Evolutionary conservation across 2,888 invertebrate genomes (phyloP), one percentile per base, ranked within the genome.

Genomic region (Galerucella nymphaeae): DNA sequence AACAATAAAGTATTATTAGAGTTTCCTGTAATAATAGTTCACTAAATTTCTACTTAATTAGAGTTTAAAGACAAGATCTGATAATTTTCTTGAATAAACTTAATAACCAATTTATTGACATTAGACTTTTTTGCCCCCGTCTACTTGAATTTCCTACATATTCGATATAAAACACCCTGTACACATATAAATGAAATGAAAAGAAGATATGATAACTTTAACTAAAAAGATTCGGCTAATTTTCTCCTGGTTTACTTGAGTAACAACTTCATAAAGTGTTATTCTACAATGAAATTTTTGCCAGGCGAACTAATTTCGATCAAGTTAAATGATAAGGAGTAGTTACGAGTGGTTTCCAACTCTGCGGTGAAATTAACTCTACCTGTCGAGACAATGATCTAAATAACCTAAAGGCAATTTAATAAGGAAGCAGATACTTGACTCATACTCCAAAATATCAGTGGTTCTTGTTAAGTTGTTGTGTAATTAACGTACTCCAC

Each of bases 351-450:
- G 61, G 61, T 62, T 62, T 42, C 61, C 61, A 62, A 62, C 61
- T 62, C 61, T 61, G 61, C 61, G 61, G 61, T 13, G 18, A 42
- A 62, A 42, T 62, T 62, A 62, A 62, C 38, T 62, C 42, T 62
- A 62, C 61, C 61, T 62, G 61, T 62, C 61, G 61, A 62, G 61
- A 62, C 61, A 62, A 62, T 62, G 61, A 62, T 62, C 61, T 62
- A 62, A 62, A 62, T 62, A 62, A 62, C 61, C 61, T 62, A 16
- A 62, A 41, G 61, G 61, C 61, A 62, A 62, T 62, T 62, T 62
- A 62, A 62, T 62, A 62, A 42, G 61, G 61, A 62, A 62, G 61
- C 61, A 62, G 61, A 62, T 62, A 62, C 61, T 41, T 18, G 61
- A 38, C 42, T 38, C 16, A 59, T 14, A 30, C 59, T 62, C 38